A percentile compares a stretch with the other conserved stretches of the same genome.
Evolutionary conservation across 2,888 invertebrate genomes (phyloP).

Genomic region (Molorchus minor): DNA sequence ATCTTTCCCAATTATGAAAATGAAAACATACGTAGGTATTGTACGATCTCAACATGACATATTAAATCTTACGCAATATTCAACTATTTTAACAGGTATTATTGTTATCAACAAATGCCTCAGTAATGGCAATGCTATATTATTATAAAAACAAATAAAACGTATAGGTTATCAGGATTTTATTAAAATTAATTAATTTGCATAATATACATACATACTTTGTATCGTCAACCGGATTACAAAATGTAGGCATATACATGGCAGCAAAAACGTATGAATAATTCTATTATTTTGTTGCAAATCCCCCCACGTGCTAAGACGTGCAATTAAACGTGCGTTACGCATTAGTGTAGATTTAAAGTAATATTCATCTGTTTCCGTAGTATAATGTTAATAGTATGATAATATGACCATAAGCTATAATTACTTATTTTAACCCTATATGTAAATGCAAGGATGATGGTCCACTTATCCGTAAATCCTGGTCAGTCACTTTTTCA

Average conservation of each 20-base stretch:
- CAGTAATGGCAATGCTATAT: too few species aligned
- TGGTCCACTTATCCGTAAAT: conserved; percentile 3
- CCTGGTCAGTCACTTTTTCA: conserved; percentile 1
- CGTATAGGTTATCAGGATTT: too few species aligned
- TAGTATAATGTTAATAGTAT: too few species aligned
- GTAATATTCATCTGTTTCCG: conserved; percentile 22
- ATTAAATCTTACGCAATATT: too few species aligned
- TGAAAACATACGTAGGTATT: too few species aligned
- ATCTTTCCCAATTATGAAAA: too few species aligned
- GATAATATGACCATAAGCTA: conserved; percentile 1
- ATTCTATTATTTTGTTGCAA: conserved; percentile 27
- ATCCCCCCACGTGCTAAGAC: conserved; percentile 23
- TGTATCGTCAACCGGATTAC: conserved; percentile 8
- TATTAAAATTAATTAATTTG: conserved; percentile 12
- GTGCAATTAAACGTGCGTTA: conserved; percentile 29
- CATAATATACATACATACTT: too few species aligned
- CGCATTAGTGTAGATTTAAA: conserved; percentile 21
- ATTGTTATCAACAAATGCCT: too few species aligned
- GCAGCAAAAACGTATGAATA: conserved; percentile 21
- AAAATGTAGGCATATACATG: not conserved
- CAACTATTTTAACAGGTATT: too few species aligned
- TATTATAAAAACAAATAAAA: too few species aligned
- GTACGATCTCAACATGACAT: too few species aligned
- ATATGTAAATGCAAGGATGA: conserved; percentile 4
- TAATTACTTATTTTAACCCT: conserved; percentile 20